A percentile compares a stretch with the other conserved stretches of the same genome.
Evolutionary conservation across 1,140 invertebrate species (phyloP).

Genomic region (Calosoma granatense): DNA sequence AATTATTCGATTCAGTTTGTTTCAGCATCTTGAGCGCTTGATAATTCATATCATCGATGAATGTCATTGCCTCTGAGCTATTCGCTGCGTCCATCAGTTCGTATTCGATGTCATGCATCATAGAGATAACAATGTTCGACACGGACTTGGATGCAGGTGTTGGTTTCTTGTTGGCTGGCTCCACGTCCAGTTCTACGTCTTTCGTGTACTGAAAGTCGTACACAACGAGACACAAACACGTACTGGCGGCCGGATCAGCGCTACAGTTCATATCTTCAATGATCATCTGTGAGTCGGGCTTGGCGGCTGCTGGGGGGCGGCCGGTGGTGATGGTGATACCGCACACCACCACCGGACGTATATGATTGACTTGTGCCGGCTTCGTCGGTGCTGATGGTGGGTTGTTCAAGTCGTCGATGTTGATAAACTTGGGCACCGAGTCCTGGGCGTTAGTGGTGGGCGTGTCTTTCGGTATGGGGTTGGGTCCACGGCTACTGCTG

Average conservation of each 20-base stretch:
- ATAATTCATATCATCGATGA: background rate
- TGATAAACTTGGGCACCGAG: background rate
- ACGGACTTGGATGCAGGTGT: background rate
- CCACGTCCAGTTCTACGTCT: slow-evolving; percentile 20
- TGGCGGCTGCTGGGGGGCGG: background rate
- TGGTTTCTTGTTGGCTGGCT: slow-evolving; percentile 14
- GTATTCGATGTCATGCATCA: background rate
- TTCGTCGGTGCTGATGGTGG: slow-evolving; percentile 14
- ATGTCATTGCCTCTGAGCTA: background rate
- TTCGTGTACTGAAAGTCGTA: slow-evolving; percentile 45
- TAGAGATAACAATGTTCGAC: background rate
- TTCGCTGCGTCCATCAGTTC: background rate
- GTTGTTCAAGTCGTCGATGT: slow-evolving; percentile 18
- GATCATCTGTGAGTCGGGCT: slow-evolving; percentile 10
- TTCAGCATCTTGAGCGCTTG: slow-evolving; percentile 1
- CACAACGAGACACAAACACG: slow-evolving; percentile 41
- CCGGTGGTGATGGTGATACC: slow-evolving; percentile 25
- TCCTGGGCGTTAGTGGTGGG: too few species aligned
- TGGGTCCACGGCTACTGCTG: too few species aligned
- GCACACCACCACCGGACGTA: slow-evolving; percentile 29
- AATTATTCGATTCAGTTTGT: slow-evolving; percentile 12
- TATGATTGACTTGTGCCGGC: background rate
- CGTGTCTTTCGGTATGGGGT: too few species aligned
- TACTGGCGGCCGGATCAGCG: slow-evolving; percentile 13
- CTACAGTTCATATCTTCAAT: slow-evolving; percentile 18